Conservation (phyloP, 2,113 vertebrate genomes). For the Echinops telfairi region DNA sequence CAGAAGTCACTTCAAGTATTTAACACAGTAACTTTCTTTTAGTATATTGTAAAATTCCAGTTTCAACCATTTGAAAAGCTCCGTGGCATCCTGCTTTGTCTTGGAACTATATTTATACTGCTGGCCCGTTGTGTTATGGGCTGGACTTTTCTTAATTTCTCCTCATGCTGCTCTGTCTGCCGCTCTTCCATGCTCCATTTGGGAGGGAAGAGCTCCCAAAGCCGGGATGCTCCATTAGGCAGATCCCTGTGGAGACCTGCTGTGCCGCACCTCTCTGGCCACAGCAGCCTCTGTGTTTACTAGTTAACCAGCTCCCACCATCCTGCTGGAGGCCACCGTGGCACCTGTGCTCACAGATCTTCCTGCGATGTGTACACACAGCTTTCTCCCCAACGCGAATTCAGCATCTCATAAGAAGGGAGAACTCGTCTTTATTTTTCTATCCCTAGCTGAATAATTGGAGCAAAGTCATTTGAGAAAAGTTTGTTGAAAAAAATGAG, state of each 20-base stretch:
- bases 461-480: neutral
- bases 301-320: neutral
- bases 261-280: neutral
- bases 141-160: neutral
- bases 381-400: neutral
- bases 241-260: neutral
- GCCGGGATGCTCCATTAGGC: neutral
- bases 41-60: neutral
- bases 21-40: neutral
- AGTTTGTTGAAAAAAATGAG: neutral
- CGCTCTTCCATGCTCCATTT: neutral
- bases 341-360: neutral
- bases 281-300: neutral
- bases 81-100: neutral
- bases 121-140: neutral
- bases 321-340: neutral
- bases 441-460: neutral
- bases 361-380: neutral
- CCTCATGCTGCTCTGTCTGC: neutral
- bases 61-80: neutral
- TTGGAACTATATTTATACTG: neutral
- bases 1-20: too few relatives aligned
- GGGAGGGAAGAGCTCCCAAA: neutral
- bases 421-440: neutral
- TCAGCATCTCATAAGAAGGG: neutral